Evolutionary conservation across 2,888 invertebrate genomes (phyloP).

Genomic region (Marronus borbonicus): DNA sequence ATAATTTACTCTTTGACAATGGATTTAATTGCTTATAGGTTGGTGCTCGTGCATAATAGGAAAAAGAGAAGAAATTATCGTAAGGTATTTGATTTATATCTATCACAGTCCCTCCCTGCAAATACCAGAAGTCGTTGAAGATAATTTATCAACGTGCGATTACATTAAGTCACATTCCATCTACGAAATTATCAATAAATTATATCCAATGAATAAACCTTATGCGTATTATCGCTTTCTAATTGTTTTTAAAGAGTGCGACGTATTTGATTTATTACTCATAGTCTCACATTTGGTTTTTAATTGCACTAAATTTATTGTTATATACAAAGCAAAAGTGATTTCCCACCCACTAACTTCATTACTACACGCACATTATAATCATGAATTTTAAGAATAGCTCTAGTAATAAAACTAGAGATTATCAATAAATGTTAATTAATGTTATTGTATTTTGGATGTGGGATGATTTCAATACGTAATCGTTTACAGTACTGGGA

Average conservation of each 20-base stretch:
- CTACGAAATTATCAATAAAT: slow-evolving; percentile 23
- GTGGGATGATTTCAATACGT: no score
- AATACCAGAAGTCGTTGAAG: slow-evolving; percentile 19
- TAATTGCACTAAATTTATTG: no score
- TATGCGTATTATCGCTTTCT: slow-evolving; percentile 21
- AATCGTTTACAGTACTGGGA: no score
- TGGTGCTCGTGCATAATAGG: neutral
- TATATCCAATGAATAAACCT: neutral
- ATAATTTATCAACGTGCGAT: slow-evolving; percentile 13
- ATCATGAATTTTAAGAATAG: no score
- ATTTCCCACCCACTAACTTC: no score
- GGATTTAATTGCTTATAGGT: neutral
- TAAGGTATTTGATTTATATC: slow-evolving; percentile 2
- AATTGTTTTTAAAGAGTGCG: neutral
- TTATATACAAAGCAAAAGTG: no score
- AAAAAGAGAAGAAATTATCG: slow-evolving; percentile 1
- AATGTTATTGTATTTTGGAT: no score
- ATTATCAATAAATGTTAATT: no score
- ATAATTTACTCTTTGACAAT: neutral
- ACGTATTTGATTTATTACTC: no score
- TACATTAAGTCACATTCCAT: slow-evolving; percentile 16
- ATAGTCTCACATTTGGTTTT: no score
- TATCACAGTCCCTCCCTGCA: neutral
- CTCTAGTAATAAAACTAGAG: no score
- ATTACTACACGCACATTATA: no score